Conservation (phyloP, 1,140 invertebrate species). For the Leguminivora glycinivorella region DNA sequence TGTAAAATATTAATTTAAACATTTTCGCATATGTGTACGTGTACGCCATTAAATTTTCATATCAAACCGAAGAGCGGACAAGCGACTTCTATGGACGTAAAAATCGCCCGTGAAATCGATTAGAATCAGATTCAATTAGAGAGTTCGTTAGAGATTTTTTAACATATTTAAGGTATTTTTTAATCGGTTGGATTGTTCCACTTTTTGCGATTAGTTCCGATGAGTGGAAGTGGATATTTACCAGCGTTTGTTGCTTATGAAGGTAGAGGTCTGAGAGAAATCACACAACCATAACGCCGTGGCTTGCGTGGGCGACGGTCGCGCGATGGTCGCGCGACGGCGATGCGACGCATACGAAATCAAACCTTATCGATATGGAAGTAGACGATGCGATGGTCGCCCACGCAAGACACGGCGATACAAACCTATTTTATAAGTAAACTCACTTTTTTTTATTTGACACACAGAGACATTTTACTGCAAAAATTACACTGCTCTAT, state of each 20-base stretch:
- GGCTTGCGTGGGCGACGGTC: no score
- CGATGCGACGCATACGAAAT: no score
- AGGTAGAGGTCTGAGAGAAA: no score
- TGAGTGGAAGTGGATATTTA: not conserved
- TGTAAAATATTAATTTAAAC: slow-evolving; percentile 52
- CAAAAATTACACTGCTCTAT: no score
- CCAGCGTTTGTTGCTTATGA: not conserved
- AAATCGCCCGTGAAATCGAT: slow-evolving; percentile 76
- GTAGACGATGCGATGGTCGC: no score
- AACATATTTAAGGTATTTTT: slow-evolving; percentile 47
- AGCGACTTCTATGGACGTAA: slow-evolving; percentile 63
- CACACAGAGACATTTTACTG: no score
- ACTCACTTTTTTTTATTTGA: no score
- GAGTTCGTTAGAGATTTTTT: slow-evolving; percentile 55
- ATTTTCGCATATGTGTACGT: slow-evolving; percentile 59
- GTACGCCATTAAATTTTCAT: slow-evolving; percentile 63
- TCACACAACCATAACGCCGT: not conserved
- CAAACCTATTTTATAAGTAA: no score
- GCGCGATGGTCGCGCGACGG: no score
- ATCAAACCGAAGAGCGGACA: slow-evolving; percentile 63
- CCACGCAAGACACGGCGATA: no score
- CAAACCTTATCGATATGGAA: no score
- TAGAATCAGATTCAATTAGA: slow-evolving; percentile 47
- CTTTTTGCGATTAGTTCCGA: slow-evolving; percentile 19
- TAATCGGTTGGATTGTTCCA: slow-evolving; percentile 19